These are phyloP conservation scores for Euura saliciscinereae DNA, from an alignment of 1,140 invertebrate species.

Conservation along the genomic window DNA sequence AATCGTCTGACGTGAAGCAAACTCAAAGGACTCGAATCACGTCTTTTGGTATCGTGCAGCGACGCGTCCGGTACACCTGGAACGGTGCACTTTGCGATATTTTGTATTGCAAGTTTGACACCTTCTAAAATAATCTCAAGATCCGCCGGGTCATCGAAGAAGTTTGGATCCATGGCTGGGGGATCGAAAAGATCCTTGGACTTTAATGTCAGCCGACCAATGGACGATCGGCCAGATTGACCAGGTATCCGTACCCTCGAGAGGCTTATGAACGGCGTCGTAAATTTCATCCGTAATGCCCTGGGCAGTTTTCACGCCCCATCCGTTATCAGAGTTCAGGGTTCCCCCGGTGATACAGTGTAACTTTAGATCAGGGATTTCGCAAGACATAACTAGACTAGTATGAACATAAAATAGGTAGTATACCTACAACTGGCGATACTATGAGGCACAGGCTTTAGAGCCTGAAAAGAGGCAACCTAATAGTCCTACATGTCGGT, in stretches of 20 bases:
- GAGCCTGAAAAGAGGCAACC: no score
- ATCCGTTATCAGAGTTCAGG: constrained; percentile 69
- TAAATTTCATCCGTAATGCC: constrained; percentile 66
- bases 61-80: constrained; percentile 61
- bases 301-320: constrained; percentile 61
- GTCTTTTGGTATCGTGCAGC: constrained; percentile 63
- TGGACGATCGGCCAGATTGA: constrained; percentile 74
- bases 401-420: no score
- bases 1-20: constrained; percentile 63
- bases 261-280: constrained; percentile 61
- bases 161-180: constrained; percentile 78
- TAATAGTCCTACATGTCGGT: no score
- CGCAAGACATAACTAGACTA: no score
- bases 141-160: constrained; percentile 70
- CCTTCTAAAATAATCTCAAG: constrained; percentile 71
- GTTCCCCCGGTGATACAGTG: constrained; percentile 57
- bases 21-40: constrained; percentile 63
- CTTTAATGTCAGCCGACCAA: constrained; percentile 70
- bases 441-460: no score
- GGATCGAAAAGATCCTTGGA: constrained; percentile 75
- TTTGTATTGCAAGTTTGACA: constrained; percentile 67
- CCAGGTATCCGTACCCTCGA: constrained; percentile 68
- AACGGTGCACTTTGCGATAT: constrained; percentile 67
- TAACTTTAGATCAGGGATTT: constrained; percentile 65
- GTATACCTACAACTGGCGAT: no score